phyloP scores from a whole-genome alignment of 2,113 vertebrate species.

The Sturnus vulgaris region DNA sequence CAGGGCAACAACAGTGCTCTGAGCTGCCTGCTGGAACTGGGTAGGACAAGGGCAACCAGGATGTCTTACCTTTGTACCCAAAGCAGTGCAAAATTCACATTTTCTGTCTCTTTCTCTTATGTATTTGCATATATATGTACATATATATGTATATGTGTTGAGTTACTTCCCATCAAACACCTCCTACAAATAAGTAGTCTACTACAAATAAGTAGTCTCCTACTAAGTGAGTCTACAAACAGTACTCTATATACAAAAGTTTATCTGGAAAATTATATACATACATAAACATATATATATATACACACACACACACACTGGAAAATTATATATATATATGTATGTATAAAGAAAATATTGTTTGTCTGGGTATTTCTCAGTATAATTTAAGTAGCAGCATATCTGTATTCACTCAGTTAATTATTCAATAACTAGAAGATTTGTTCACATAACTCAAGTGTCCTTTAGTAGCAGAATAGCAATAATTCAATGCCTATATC shows the following conservation, averaged over 20 bases:
- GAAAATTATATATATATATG: not conserved
- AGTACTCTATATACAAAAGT: not conserved
- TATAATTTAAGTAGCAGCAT: not conserved
- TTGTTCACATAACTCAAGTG: not conserved
- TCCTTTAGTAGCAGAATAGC: not conserved
- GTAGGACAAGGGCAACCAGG: not conserved
- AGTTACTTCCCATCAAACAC: not conserved
- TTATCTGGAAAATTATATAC: not conserved
- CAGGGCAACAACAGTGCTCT: not conserved
- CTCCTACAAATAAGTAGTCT: not conserved
- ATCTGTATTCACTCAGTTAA: not conserved
- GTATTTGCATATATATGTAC: not conserved
- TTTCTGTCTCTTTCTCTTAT: not conserved
- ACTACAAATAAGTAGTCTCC: too few relatives aligned
- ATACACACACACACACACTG: not conserved
- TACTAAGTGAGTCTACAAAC: not conserved
- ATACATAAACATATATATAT: not conserved
- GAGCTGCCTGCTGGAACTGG: not conserved
- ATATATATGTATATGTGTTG: not conserved
- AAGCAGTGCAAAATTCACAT: not conserved
- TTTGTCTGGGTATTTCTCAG: not conserved
- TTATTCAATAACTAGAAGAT: not conserved
- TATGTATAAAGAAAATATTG: not conserved
- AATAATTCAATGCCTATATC: not conserved
- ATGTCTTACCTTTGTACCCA: not conserved